Evolutionary conservation across 2,888 invertebrate species (phyloP).

Genomic region (Latrodectus hesperus): DNA sequence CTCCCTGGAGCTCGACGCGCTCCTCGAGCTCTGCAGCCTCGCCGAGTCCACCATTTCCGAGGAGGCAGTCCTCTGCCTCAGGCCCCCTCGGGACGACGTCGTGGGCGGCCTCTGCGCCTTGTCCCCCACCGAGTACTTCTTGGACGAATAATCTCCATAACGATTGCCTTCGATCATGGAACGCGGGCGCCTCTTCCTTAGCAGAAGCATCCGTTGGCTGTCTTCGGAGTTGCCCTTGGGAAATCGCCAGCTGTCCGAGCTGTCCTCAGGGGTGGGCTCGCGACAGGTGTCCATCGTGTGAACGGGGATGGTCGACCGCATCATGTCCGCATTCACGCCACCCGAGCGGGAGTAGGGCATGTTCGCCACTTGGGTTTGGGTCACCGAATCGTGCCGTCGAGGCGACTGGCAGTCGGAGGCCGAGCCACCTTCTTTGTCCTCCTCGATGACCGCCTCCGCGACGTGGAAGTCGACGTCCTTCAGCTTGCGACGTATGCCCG

Average conservation of each 20-base stretch:
- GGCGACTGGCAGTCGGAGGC: constrained; percentile 48
- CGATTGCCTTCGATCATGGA: constrained; percentile 65
- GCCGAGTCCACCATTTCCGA: constrained; percentile 6
- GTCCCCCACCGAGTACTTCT: constrained; percentile 9
- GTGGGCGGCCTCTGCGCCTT: constrained; percentile 8
- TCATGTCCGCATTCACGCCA: constrained; percentile 23
- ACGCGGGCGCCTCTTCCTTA: constrained; percentile 53
- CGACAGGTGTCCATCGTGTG: constrained; percentile 56
- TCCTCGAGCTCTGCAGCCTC: constrained; percentile 43
- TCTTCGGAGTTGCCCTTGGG: constrained; percentile 45
- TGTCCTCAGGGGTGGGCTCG: constrained; percentile 63
- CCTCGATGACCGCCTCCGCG: constrained; percentile 58
- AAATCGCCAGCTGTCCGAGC: constrained; percentile 64
- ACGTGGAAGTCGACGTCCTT: constrained; percentile 63
- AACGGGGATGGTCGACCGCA: constrained; percentile 60
- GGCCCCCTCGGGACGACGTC: constrained; percentile 1
- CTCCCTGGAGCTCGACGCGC: constrained; percentile 63
- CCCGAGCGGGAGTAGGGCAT: constrained; percentile 23
- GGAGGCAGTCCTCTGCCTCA: constrained; percentile 16
- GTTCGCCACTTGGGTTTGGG: constrained; percentile 34
- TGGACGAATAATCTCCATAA: constrained; percentile 4
- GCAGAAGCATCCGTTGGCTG: constrained; percentile 22
- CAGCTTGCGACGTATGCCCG: constrained; percentile 42
- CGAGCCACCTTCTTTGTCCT: constrained; percentile 60
- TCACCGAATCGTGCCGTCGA: constrained; percentile 52